Evolutionary conservation across 2,888 invertebrate genomes (phyloP).

Genomic region (Molorchus minor): DNA sequence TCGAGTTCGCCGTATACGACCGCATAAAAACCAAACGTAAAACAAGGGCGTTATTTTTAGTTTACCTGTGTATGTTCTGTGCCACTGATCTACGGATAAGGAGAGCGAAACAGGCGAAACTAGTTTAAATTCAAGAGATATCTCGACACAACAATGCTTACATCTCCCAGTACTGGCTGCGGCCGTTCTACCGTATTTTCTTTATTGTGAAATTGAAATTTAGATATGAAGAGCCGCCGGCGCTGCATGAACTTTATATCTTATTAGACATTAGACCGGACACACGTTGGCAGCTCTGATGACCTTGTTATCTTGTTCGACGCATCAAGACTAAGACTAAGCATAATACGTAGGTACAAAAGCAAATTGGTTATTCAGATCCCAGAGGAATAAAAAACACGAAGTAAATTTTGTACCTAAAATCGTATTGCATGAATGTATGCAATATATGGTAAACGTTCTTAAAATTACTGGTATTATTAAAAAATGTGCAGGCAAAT

Average conservation of each 20-base stretch:
- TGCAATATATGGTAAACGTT: no score
- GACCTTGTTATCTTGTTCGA: neutral
- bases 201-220: slow-evolving; percentile 25
- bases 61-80: slow-evolving; percentile 25
- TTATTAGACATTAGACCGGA: neutral
- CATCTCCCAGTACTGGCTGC: slow-evolving; percentile 32
- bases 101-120: slow-evolving; percentile 38
- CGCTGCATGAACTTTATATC: slow-evolving; percentile 4
- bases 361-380: no score
- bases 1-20: slow-evolving; percentile 1
- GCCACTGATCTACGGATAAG: slow-evolving; percentile 39
- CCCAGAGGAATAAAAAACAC: no score
- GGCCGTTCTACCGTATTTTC: slow-evolving; percentile 24
- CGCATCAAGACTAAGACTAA: no score
- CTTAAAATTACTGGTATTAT: no score
- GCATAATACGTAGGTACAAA: no score
- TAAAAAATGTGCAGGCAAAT: no score
- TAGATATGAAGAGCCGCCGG: slow-evolving; percentile 28
- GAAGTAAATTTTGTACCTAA: no score
- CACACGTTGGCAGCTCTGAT: slow-evolving; percentile 2
- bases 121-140: slow-evolving; percentile 46
- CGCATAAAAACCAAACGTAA: slow-evolving; percentile 12
- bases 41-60: slow-evolving; percentile 23
- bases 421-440: no score
- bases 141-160: slow-evolving; percentile 44